A percentile compares a stretch with the other conserved stretches of the same genome.
These are phyloP conservation scores for Aphodius sticticus DNA, from an alignment of 2,888 invertebrate genomes.

Conservation along the genomic window DNA sequence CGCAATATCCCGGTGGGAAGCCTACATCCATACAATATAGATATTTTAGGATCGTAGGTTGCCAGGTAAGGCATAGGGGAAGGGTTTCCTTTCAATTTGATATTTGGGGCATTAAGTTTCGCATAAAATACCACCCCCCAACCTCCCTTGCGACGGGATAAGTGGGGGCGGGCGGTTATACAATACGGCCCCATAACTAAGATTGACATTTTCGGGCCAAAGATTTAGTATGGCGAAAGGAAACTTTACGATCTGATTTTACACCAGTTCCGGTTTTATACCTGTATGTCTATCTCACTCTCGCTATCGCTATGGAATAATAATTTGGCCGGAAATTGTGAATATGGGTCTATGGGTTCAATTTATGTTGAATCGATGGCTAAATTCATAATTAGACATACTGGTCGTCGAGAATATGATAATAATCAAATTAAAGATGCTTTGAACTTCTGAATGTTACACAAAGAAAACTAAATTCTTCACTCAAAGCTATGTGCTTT, in stretches of 20 bases:
- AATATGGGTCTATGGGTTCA: too few relatives aligned
- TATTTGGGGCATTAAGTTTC: conserved; percentile 4
- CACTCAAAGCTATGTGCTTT: too few relatives aligned
- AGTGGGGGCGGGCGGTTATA: neutral
- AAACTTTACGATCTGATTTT: neutral
- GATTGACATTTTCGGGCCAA: neutral
- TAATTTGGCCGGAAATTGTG: too few relatives aligned
- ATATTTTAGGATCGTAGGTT: neutral
- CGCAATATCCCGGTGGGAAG: neutral
- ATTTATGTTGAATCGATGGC: too few relatives aligned
- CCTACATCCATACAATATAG: neutral
- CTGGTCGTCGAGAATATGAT: too few relatives aligned
- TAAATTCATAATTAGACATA: too few relatives aligned
- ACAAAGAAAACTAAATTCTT: too few relatives aligned
- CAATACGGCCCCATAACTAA: neutral
- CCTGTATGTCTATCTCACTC: neutral
- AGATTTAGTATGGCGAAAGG: neutral
- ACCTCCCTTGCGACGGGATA: neutral
- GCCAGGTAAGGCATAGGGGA: neutral
- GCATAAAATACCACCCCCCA: neutral
- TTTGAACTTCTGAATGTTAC: too few relatives aligned
- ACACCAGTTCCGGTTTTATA: neutral
- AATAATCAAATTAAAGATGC: too few relatives aligned
- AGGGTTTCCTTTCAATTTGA: neutral
- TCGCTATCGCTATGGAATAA: too few relatives aligned